Evolutionary conservation across 2,113 vertebrate species (phyloP).

Genomic region (Sander vitreus): DNA sequence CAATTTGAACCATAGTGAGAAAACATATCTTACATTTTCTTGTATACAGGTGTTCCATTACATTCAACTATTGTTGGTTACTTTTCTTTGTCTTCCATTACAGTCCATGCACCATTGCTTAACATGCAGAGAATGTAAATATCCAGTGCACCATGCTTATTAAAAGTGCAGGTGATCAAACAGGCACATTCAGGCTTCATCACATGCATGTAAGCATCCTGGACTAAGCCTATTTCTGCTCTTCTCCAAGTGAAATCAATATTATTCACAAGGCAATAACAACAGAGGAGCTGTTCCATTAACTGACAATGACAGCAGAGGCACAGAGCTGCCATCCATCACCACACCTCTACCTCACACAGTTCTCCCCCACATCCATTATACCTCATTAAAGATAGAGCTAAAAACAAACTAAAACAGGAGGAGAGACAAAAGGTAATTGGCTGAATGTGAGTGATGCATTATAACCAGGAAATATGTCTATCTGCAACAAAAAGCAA

Average conservation of each 20-base stretch:
- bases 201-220: not conserved
- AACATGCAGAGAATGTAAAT: not conserved
- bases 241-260: conserved; percentile 43
- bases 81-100: not conserved
- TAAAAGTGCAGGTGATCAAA: not conserved
- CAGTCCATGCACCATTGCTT: not conserved
- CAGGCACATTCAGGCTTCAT: not conserved
- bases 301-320: conserved; percentile 51
- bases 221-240: not conserved
- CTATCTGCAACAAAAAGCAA: conserved; percentile 21
- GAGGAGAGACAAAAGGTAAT: conserved; percentile 39
- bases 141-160: not conserved
- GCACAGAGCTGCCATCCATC: conserved; percentile 62
- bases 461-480: conserved; percentile 46
- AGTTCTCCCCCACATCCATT: conserved; percentile 28
- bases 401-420: conserved; percentile 17
- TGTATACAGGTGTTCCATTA: not conserved
- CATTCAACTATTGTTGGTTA: not conserved
- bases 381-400: conserved; percentile 38
- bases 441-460: conserved; percentile 33
- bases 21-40: not conserved
- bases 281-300: conserved; percentile 64
- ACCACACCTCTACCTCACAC: conserved; percentile 46
- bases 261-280: conserved; percentile 58
- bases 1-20: not conserved